These are phyloP conservation scores for Ichneumoninae sp. DNA, from an alignment of 2,888 invertebrate species.

Conservation along the genomic window DNA sequence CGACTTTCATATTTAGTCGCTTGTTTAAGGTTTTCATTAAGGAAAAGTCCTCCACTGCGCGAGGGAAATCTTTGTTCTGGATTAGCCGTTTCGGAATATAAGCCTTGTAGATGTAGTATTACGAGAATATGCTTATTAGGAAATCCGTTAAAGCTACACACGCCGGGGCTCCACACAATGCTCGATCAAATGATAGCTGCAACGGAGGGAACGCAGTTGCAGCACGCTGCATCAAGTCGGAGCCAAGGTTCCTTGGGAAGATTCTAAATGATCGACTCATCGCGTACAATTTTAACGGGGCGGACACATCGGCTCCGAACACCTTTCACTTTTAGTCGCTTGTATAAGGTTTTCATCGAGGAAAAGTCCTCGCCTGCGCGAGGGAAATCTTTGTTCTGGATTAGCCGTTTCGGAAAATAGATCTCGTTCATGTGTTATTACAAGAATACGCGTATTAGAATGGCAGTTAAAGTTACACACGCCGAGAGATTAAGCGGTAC, in stretches of 20 bases:
- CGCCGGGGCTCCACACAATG: conserved; percentile 22
- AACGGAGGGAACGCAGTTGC: conserved; percentile 28
- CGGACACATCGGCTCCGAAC: not conserved
- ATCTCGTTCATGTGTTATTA: not conserved
- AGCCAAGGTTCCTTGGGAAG: conserved; percentile 25
- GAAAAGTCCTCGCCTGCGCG: conserved; percentile 22
- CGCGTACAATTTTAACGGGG: conserved; percentile 46
- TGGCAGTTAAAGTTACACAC: conserved; percentile 11
- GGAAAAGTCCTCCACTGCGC: conserved; percentile 22
- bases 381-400: not conserved
- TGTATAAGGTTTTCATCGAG: no score
- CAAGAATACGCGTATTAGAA: conserved; percentile 8
- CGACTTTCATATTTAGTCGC: not conserved
- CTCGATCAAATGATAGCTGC: conserved; percentile 54
- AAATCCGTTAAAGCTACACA: conserved; percentile 9
- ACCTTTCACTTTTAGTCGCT: not conserved
- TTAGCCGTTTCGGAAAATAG: conserved; percentile 13
- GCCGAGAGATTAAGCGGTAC: not conserved
- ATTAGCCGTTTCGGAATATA: conserved; percentile 21
- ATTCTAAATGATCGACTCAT: conserved; percentile 47
- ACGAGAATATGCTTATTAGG: conserved; percentile 5
- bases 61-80: not conserved
- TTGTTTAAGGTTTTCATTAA: no score
- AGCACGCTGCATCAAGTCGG: not conserved
- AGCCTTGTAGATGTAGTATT: not conserved